Evolutionary conservation across 2,888 invertebrate species (phyloP), one percentile per base, ranked within the genome.

Genomic region (Vandiemenella viatica): DNA sequence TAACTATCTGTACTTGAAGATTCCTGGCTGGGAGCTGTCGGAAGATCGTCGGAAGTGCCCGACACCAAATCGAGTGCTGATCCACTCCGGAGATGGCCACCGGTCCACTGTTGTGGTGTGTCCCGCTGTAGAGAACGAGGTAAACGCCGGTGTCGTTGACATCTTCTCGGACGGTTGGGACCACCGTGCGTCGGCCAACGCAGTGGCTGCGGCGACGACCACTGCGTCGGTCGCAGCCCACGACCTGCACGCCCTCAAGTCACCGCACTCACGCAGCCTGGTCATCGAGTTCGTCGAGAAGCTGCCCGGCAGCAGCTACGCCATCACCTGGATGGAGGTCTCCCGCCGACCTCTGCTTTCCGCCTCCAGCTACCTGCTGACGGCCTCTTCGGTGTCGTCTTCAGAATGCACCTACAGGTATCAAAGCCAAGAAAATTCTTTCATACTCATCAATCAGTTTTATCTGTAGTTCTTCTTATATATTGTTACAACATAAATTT

Each of bases 281-380:
- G 77, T 83, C 42, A 75, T 85, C 44, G 83, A 84, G 63, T 83
- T 84, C 62, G 64, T 83, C 23, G 82, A 82, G 61, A 73, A 77
- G 44, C 73, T 77, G 44, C 83, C 84, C 60, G 75, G 77, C 15
- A 83, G 83, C 1, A 78, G 76, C 62, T 84, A 84, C 63, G 74
- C 75, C 37, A 79, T 85, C 43, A 80, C 79, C 57, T 85, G 84
- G 84, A 80, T 84, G 67, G 83, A 84, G 58, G 76, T 84, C 22
- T 80, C 81, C 53, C 84, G 62, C 50, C 54, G 62, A 40, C 62
- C 63, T 13, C 57, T 56, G 5, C 57, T 59, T 15, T 57, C 60
- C 26, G 48, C 57, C 78, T 61, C 75, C 78, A 59, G 74, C 76
- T 60, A 76, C 1, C 61, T 68, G 55, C 60, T 69, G 37, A 72